phyloP scores from a whole-genome alignment of 1,140 invertebrate species.

The Sminthurides bifidus region DNA sequence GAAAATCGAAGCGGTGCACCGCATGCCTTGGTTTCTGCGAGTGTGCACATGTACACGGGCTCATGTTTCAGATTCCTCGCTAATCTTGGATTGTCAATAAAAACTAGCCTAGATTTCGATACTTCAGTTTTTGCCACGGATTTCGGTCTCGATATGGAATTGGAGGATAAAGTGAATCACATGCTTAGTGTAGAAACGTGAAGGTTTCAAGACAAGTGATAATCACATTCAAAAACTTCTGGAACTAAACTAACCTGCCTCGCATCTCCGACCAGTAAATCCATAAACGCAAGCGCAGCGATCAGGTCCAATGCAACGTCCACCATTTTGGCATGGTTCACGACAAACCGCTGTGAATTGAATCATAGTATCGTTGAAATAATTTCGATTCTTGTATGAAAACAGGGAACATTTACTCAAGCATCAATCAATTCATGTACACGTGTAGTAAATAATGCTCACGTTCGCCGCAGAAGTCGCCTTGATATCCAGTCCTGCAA shows the following conservation, averaged over 20 bases:
- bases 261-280: constrained; percentile 66
- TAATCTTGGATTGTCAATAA: no score
- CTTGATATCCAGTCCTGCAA: constrained; percentile 58
- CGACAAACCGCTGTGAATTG: constrained; percentile 54
- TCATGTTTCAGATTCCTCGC: no score
- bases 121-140: no score
- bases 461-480: constrained; percentile 68
- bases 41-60: no score
- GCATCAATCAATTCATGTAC: not conserved
- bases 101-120: no score
- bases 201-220: no score
- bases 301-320: constrained; percentile 70
- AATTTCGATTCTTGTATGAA: not conserved
- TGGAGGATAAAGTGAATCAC: no score
- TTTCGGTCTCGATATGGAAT: no score
- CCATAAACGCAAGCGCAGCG: constrained; percentile 76
- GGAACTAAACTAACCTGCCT: constrained; percentile 65
- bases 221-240: no score
- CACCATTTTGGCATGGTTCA: constrained; percentile 68
- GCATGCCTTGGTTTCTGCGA: no score
- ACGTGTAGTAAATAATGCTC: constrained; percentile 37
- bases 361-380: not conserved
- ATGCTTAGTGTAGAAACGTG: no score
- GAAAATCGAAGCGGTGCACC: no score
- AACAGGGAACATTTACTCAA: not conserved